These are phyloP conservation scores for fruit fly (Drosophila melanogaster) DNA, from an alignment of 1,140 invertebrate genomes.

Conservation along the genomic window DNA sequence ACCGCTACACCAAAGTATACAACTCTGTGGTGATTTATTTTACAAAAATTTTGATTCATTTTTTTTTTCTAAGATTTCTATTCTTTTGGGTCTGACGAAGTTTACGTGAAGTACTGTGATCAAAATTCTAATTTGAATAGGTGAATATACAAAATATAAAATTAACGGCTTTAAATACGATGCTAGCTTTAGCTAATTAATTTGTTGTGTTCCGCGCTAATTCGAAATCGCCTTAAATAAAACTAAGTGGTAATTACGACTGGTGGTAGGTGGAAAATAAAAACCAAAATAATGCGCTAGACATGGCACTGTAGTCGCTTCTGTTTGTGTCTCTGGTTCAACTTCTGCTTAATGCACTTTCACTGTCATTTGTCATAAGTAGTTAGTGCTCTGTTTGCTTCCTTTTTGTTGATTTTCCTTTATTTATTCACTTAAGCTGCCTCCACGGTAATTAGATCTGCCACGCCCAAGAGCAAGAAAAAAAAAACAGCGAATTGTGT, in stretches of 20 bases:
- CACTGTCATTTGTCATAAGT: slow-evolving; percentile 75
- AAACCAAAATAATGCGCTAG: slow-evolving; percentile 55
- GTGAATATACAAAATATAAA: neutral
- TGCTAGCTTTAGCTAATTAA: slow-evolving; percentile 53
- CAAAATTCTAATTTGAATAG: too few relatives aligned
- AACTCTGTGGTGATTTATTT: too few relatives aligned
- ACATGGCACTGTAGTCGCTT: slow-evolving; percentile 30
- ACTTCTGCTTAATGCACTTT: slow-evolving; percentile 70
- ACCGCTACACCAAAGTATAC: too few relatives aligned
- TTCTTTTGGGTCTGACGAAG: too few relatives aligned
- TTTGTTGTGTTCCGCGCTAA: slow-evolving; percentile 61
- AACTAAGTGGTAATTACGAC: slow-evolving; percentile 17
- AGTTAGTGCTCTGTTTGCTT: slow-evolving; percentile 64
- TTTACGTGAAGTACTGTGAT: too few relatives aligned
- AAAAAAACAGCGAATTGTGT: slow-evolving; percentile 17
- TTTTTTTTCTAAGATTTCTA: too few relatives aligned
- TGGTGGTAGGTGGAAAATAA: slow-evolving; percentile 22
- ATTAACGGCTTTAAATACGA: too few relatives aligned
- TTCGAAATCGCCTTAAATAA: slow-evolving; percentile 53
- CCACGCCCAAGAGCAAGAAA: slow-evolving; percentile 28
- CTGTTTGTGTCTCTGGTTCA: slow-evolving; percentile 34
- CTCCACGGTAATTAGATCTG: slow-evolving; percentile 62
- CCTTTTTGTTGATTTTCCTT: slow-evolving; percentile 35
- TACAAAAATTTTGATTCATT: too few relatives aligned
- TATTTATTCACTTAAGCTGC: slow-evolving; percentile 66